These are phyloP conservation scores for Scaptodrosophila lebanonensis DNA, from an alignment of 1,140 invertebrate genomes.

Conservation along the genomic window DNA sequence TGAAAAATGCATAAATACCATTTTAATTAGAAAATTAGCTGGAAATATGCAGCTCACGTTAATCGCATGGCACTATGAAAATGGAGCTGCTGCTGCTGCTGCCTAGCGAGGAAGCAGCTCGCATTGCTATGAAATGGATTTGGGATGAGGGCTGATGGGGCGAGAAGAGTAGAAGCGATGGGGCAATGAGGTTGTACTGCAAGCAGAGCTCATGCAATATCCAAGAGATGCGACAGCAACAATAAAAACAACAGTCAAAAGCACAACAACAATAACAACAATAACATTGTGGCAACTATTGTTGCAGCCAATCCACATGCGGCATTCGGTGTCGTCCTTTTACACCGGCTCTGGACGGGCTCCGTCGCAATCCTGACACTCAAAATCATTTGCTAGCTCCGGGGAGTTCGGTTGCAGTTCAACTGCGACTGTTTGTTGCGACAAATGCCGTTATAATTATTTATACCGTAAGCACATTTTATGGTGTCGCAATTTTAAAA, in stretches of 20 bases:
- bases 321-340: too few relatives aligned
- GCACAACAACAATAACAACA: too few relatives aligned
- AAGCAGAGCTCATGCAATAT: conserved; percentile 57
- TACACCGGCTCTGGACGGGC: conserved; percentile 1
- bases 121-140: conserved; percentile 1
- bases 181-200: not conserved
- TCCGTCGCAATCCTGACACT: conserved; percentile 51
- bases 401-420: conserved; percentile 3
- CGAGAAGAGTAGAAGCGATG: too few relatives aligned
- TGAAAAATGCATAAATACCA: conserved; percentile 75
- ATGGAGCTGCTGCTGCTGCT: conserved; percentile 18
- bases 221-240: conserved; percentile 68
- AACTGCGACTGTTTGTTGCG: conserved; percentile 56
- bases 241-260: conserved; percentile 28
- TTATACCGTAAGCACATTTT: conserved; percentile 75
- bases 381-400: conserved; percentile 53
- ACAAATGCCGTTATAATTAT: conserved; percentile 75
- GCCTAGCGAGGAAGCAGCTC: conserved; percentile 9
- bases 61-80: conserved; percentile 60
- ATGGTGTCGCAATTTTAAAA: conserved; percentile 76
- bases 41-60: conserved; percentile 75
- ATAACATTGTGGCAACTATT: too few relatives aligned
- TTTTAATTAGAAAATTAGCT: conserved; percentile 77
- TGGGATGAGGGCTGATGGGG: not conserved
- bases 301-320: too few relatives aligned